Evolutionary conservation across 2,797 vertebrate species (phyloP), one percentile per base, ranked within the genome.

Genomic region (Notolepis coatsorum): DNA sequence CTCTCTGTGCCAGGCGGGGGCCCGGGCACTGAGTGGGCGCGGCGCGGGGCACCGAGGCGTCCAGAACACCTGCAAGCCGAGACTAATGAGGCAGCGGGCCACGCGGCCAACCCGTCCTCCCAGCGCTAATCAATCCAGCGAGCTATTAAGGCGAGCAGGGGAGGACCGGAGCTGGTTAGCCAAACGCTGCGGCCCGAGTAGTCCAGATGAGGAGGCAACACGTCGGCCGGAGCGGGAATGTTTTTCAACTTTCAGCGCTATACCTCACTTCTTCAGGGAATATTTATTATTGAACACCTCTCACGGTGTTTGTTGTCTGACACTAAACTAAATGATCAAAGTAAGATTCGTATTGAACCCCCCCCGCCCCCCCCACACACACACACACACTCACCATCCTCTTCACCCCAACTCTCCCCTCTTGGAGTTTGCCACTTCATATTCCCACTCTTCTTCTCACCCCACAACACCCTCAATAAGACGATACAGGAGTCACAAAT

Each of bases 51-150:
- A 43, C 27, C 18, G 59, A 66, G 80, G 80, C 80, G 73, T 75
- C 77, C 63, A 86, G 84, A 89, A 89, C 89, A 92, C 89, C 90
- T 91, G 91, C 88, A 81, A 80, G 86, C 77, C 68, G 81, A 91
- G 85, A 91, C 88, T 93, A 92, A 93, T 91, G 91, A 93, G 90
- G 85, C 86, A 75, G 77, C 75, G 25, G 79, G 79, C 75, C 59
- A 63, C 54, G 9, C 35, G 49, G 76, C 78, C 71, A 71, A n/a
- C 86, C 85, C 84, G 63, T 87, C 85, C 83, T 89, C 83, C 88
- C 85, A 5, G 30, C 63, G 30, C 87, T 92, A 90, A 92, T 93
- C 90, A 91, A 89, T 92, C 85, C 89, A 73, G 84, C 81, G 23
- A 45, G 68, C 81, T 84, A 89, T 91, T 91, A 92, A 78, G 63